These are phyloP conservation scores for Odontomyia ornata DNA, from an alignment of 2,888 invertebrate genomes.

Conservation along the genomic window DNA sequence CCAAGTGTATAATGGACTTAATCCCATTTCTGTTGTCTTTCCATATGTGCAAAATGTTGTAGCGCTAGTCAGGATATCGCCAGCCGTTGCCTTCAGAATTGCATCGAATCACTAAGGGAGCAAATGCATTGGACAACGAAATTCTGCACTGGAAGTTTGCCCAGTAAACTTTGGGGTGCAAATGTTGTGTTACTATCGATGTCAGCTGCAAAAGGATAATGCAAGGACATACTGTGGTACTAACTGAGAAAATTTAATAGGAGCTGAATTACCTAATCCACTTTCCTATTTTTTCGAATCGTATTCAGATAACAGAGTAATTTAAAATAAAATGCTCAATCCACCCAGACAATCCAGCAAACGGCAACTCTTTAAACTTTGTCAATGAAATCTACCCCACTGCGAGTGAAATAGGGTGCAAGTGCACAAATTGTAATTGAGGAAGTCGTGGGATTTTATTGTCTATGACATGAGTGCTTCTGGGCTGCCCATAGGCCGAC, in stretches of 20 bases:
- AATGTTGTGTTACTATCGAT: no score
- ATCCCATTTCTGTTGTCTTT: constrained; percentile 40
- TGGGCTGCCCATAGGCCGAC: constrained; percentile 21
- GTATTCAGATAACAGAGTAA: no score
- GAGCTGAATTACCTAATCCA: no score
- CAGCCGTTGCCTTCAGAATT: neutral
- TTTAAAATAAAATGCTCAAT: no score
- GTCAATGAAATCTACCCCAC: neutral
- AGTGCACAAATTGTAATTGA: constrained; percentile 40
- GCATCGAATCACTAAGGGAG: neutral
- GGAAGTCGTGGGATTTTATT: constrained; percentile 42
- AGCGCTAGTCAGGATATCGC: neutral
- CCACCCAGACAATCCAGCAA: no score
- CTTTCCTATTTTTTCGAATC: no score
- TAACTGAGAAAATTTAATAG: no score
- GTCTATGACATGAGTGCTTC: constrained; percentile 34
- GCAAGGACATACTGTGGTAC: no score
- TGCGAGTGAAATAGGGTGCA: constrained; percentile 21
- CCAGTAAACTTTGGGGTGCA: neutral
- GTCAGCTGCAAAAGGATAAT: no score
- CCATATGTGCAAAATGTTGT: constrained; percentile 16
- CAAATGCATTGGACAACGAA: neutral
- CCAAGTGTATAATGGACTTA: constrained; percentile 42
- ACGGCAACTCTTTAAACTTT: constrained; percentile 3
- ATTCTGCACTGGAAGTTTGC: neutral